Percentiles rank a stretch among this genome's conserved stretches.
Evolutionary conservation across 2,113 vertebrate species (phyloP).

Genomic region (Campylomormyrus numenius): DNA sequence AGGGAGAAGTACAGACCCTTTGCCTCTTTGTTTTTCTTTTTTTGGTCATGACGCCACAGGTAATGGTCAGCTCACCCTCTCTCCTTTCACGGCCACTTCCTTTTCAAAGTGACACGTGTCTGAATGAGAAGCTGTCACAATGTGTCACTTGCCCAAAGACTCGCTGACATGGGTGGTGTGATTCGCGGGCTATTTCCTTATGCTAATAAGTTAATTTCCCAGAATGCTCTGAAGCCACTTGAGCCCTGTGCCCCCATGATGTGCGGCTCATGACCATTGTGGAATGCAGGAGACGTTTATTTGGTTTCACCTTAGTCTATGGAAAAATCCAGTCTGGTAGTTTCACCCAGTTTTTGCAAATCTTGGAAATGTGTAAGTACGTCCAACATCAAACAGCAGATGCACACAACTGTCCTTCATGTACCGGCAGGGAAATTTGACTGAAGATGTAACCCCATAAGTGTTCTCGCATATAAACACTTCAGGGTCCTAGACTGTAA

Average conservation of each 20-base stretch:
- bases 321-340: neutral
- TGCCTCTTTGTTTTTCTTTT: neutral
- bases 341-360: neutral
- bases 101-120: neutral
- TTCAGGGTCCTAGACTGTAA: neutral
- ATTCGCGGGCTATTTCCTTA: neutral
- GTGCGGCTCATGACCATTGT: neutral
- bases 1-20: neutral
- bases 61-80: neutral
- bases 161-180: neutral
- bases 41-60: neutral
- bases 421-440: neutral
- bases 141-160: neutral
- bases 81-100: neutral
- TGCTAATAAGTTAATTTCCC: neutral
- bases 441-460: neutral
- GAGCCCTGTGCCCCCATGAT: neutral
- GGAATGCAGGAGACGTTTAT: neutral
- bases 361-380: neutral
- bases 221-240: neutral
- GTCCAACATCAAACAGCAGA: neutral
- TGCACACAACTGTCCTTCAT: neutral
- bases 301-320: neutral
- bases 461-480: neutral
- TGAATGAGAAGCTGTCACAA: neutral